Evolutionary conservation across 2,888 invertebrate genomes (phyloP), one percentile per base, ranked within the genome.

Genomic region (Tipula confusa): DNA sequence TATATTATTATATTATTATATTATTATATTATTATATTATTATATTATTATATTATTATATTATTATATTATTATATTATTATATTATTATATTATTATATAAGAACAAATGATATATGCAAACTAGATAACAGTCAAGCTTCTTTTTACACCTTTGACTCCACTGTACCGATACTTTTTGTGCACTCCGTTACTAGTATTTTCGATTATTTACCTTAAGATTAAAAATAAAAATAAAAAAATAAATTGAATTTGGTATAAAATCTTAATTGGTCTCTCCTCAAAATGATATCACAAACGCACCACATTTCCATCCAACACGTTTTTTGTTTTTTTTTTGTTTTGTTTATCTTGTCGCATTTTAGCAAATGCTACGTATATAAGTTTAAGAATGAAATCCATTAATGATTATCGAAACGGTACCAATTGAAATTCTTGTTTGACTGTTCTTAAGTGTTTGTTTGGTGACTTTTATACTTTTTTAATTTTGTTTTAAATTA

Each of bases 401-500:
- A 64, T 64, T 64, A 64, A 64, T 64, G 64, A 64, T 64, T 64
- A 64, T 64, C 64, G 24, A 64, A 64, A 64, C 64, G 64, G 18
- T 64, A 24, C 64, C 64, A 64, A 64, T 64, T 64, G 64, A 64
- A 64, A 64, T 64, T 64, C 64, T 64, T 64, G 64, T 64, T 64
- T 64, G 64, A 64, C 64, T 64, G 64, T 64, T 64, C 24, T 64
- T 64, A 64, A 64, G 64, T 64, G 64, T 64, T 64, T 64, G 64
- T 43, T 43, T 43, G 64, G 24, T 9, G 64, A 24, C 24, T 24
- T 64, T 64, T 24, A 9, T 43, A 64, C 24, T 24, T 24, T 43
- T 36, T 43, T 43, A 0, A 5, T n/a, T 64, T 24, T 24, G 9
- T 11, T 43, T 43, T n/a, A 43, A 2, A 24, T 9, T 13, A 18